Base-by-base conservation (phyloP, 2,888 invertebrate genomes). In the Acronicta alni region DNA sequence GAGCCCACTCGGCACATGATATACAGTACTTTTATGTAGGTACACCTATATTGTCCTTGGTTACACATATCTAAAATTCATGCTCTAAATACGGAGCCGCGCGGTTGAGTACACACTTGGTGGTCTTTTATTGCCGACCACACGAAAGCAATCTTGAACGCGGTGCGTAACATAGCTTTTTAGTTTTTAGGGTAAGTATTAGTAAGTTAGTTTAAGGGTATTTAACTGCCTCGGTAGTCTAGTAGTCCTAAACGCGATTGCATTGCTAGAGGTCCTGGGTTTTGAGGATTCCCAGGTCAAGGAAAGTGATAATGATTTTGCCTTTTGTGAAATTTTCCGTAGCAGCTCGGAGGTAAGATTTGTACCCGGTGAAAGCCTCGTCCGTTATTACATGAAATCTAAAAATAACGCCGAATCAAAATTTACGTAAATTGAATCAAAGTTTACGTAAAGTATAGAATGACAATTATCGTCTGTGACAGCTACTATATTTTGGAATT, bases 51-150 rank as follows among this genome's bases (percentile, higher is more conserved):
- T 80, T 81, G 81, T 81, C 81, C 78, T 79, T 81, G 84, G 82
- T 82, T 80, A 82, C 79, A 82, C 78, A 65, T 82, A 88, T 88
- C 82, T 85, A 85, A 87, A 87, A 89, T 89, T 87, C 84, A 89
- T 88, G 86, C 80, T 85, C 85, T 85, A 87, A 89, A 89, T 87
- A 88, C 84, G 75, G 76, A 75, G 78, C 71, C 66, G 64, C 68
- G 66, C 76, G 82, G 82, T 81, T 79, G 82, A 83, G 78, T 80
- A 83, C 81, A 84, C 81, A 79, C 79, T 81, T 75, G 79, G 76
- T 75, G 80, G 80, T 78, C 81, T 83, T 88, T 89, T 87, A 89
- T 89, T 85, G 84, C 83, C 70, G 83, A 81, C 84, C 85, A 82
- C 88, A 86, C 86, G 85, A 85, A 88, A 83, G 80, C 79, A 85